Base-by-base conservation (phyloP, 2,888 invertebrate species). In the Frankliniella fusca region DNA sequence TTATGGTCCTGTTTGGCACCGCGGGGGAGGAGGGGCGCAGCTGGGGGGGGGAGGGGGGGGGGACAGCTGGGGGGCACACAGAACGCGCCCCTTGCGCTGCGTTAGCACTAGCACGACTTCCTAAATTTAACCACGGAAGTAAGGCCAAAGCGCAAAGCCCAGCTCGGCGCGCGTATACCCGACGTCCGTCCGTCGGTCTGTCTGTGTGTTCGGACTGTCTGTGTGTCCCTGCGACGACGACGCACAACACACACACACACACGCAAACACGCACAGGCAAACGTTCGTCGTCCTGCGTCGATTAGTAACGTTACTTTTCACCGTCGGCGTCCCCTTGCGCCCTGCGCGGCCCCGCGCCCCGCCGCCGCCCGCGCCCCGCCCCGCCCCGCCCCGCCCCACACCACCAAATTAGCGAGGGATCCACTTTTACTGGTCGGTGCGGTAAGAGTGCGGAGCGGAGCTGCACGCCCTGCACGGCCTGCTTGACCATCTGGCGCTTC, bases 121-220 rank as follows among this genome's bases (percentile, higher is more conserved):
- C 70, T 76, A 76, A 76, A 76, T 76, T 76, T 76, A 76, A 76
- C 70, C 70, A 76, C 70, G 70, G 70, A 76, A 76, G 70, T 76
- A 76, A 76, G 70, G 70, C 23, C 70, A 76, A 76, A 76, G 70
- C 70, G 70, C 70, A 76, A 27, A 76, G 70, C 70, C 70, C 27
- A 38, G 38, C 38, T 5, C 3, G 38, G 38, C 38, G 38, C 70
- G 70, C 27, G 70, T 27, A 76, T 38, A 38, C 38, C 61, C n/a
- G 61, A 18, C 15, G 15, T 61, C 70, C 12, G 27, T 11, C 70
- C 27, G 70, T 10, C 70, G 9, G 70, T 23, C 70, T 9, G 18
- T 54, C 54, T 54, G 54, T 54, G 5, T 54, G 54, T 54, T 54
- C 15, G 38, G 18, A 54, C 54, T 54, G 54, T 38, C 54, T 54